phyloP scores from a whole-genome alignment of 2,113 vertebrate genomes.

The Mastomys coucha region DNA sequence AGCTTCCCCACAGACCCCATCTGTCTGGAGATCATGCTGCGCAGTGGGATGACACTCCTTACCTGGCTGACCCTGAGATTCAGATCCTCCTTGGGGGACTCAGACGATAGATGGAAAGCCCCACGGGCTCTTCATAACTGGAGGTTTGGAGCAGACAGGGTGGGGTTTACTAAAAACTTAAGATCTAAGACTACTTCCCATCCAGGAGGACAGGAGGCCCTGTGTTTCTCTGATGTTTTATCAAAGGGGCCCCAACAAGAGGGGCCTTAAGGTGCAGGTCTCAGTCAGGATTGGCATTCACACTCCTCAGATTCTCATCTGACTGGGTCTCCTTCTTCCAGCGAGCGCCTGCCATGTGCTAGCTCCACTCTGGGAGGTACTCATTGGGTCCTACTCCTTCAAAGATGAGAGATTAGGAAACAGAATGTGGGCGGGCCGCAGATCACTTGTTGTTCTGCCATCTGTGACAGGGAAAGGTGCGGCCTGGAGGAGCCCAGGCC shows the following conservation, averaged over 20 bases:
- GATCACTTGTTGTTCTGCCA: not conserved
- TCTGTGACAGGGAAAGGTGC: not conserved
- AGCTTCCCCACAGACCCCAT: not conserved
- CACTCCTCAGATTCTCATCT: not conserved
- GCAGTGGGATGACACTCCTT: accelerated
- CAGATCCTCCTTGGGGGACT: not conserved
- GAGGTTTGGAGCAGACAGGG: not conserved
- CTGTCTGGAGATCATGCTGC: not conserved
- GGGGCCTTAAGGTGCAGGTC: not conserved
- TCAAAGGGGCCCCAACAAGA: not conserved
- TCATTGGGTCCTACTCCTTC: not conserved
- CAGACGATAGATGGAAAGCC: not conserved
- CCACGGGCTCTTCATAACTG: not conserved
- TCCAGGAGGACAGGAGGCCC: not conserved
- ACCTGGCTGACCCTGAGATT: not conserved
- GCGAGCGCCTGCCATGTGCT: not conserved
- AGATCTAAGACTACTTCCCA: not conserved
- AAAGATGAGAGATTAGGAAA: not conserved
- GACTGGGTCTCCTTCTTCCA: not conserved
- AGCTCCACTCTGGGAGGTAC: not conserved
- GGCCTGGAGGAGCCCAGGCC: not conserved
- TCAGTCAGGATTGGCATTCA: not conserved
- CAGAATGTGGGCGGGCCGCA: not conserved
- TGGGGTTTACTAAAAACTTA: not conserved
- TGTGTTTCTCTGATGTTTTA: not conserved